Evolutionary conservation across 2,888 invertebrate genomes (phyloP).

Genomic region (Lasioglossum morio): DNA sequence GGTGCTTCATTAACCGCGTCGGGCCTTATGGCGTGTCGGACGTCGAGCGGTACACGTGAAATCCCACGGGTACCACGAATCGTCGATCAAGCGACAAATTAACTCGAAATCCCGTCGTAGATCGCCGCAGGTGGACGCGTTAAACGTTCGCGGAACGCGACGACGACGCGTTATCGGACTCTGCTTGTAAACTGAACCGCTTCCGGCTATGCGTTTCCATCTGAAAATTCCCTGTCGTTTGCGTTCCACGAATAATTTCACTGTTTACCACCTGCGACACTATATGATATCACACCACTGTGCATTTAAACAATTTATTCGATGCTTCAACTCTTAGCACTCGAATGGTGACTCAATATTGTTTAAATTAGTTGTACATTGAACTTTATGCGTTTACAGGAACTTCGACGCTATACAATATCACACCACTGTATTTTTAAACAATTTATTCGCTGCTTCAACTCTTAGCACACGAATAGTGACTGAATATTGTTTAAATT

Average conservation of each 20-base stretch:
- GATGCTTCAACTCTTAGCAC: no score
- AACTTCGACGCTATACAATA: neutral
- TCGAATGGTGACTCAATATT: no score
- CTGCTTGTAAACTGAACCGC: neutral
- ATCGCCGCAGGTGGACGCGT: conserved; percentile 53
- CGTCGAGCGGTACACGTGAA: conserved; percentile 62
- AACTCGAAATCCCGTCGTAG: conserved; percentile 67
- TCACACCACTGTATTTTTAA: no score
- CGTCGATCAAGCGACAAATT: conserved; percentile 80
- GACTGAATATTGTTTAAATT: no score
- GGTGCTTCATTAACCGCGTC: conserved; percentile 74
- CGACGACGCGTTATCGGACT: conserved; percentile 46
- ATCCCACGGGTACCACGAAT: conserved; percentile 75
- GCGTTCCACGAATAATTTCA: neutral
- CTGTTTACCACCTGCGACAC: neutral
- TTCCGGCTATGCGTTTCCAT: conserved; percentile 7
- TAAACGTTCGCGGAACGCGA: conserved; percentile 54
- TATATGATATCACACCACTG: no score
- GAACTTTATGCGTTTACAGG: no score
- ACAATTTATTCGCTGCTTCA: no score
- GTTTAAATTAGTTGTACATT: no score
- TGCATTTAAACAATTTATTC: no score
- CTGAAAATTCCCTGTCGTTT: conserved; percentile 2
- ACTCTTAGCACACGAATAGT: no score
- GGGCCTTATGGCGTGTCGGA: conserved; percentile 64